Percentiles rank a stretch among this genome's conserved stretches.
phyloP scores from a whole-genome alignment of 1,140 invertebrate genomes.

The Carcinoscorpius rotundicauda region DNA sequence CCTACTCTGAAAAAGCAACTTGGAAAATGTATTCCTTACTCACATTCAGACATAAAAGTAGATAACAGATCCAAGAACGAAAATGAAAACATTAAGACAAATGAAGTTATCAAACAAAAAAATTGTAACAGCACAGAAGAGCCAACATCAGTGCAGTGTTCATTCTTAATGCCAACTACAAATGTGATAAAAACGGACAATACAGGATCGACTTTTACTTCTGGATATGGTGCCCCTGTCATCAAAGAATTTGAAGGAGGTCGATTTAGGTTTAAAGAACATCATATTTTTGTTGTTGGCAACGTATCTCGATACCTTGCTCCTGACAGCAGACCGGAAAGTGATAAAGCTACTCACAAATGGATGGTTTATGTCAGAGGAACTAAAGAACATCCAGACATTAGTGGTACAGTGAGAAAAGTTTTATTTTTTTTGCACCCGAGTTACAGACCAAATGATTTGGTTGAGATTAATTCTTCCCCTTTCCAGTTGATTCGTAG shows the following conservation, averaged over 20 bases:
- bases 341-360: conserved; percentile 58
- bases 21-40: conserved; percentile 29
- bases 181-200: no score
- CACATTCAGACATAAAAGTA: conserved; percentile 26
- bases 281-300: conserved; percentile 50
- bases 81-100: conserved; percentile 12
- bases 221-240: neutral
- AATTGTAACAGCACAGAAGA: conserved; percentile 29
- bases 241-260: conserved; percentile 1
- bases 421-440: conserved; percentile 70
- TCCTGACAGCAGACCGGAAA: conserved; percentile 47
- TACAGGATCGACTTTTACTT: no score
- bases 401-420: conserved; percentile 53
- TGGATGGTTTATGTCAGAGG: conserved; percentile 78
- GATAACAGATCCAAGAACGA: conserved; percentile 21
- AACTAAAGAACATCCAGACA: conserved; percentile 43
- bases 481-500: conserved; percentile 70
- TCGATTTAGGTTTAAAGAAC: conserved; percentile 10
- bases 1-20: conserved; percentile 32
- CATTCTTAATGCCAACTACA: no score
- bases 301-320: conserved; percentile 63
- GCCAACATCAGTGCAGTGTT: neutral
- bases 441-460: conserved; percentile 75
- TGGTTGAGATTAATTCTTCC: conserved; percentile 58
- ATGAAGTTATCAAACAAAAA: conserved; percentile 9